Conservation (phyloP, 2,888 invertebrate species). For the Ypsolopha sequella region DNA sequence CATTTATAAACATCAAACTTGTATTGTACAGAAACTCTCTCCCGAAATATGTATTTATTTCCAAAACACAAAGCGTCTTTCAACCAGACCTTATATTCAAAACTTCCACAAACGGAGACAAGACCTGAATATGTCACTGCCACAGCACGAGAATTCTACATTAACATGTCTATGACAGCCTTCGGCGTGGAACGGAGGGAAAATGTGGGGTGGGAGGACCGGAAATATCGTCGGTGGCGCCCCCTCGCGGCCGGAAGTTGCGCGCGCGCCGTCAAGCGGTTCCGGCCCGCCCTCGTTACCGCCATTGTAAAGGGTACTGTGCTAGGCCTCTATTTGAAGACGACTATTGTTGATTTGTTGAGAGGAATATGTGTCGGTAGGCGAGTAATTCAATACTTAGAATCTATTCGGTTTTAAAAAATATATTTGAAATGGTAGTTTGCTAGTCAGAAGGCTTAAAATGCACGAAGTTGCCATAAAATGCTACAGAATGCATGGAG, state of each 20-base stretch:
- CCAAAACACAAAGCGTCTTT: too few species aligned
- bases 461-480: too few species aligned
- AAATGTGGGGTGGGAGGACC: constrained; percentile 13
- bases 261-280: constrained; percentile 26
- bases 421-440: neutral
- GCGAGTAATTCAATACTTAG: neutral
- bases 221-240: constrained; percentile 44
- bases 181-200: neutral
- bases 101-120: neutral
- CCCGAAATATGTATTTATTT: too few species aligned
- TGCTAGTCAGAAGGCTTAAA: too few species aligned
- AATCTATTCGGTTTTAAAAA: neutral
- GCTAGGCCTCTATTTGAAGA: neutral
- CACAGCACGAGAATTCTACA: neutral
- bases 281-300: constrained; percentile 52
- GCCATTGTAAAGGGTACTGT: constrained; percentile 15
- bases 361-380: neutral
- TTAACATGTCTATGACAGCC: constrained; percentile 2
- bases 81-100: too few species aligned
- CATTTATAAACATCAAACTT: too few species aligned
- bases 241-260: constrained; percentile 16
- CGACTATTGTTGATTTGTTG: neutral
- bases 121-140: constrained; percentile 3
- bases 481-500: too few species aligned
- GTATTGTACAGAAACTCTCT: too few species aligned